Base-by-base conservation (phyloP, 2,888 invertebrate species). In the Catonia carolina region DNA sequence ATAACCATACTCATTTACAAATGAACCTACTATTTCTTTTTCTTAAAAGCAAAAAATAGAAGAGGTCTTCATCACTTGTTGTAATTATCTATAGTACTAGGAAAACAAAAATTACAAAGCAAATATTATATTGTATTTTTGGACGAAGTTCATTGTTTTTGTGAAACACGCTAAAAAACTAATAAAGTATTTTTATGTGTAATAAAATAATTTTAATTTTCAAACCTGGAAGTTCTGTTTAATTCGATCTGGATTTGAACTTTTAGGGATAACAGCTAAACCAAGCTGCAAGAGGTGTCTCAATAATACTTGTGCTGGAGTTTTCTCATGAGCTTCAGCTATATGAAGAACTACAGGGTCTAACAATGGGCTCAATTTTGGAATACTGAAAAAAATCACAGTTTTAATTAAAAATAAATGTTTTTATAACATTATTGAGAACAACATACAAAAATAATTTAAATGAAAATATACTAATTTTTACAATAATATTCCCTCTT, bases 201-300 rank as follows among this genome's bases (percentile, higher is more conserved):
- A n/a, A n/a, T n/a, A n/a, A 42, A 8, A 22, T 1, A 14, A 1
- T 23, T 2, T 45, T 14, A 12, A 7, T 45, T 14, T 14, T 10
- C 18, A 63, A 64, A 86, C 73, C 53, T 81, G 72, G 55, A 85
- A 79, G 67, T 90, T 90, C 65, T 82, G 77, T 72, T 78, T 77
- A 27, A 89, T 78, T 66, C 89, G 76, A 6, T 77, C 70, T 1
- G 82, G 78, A 67, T 82, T 85, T 1, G 81, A 77, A 70, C 87
- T 89, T 73, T 89, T 90, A 20, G 89, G 89, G 67, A 90, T 86
- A 5, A 86, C 84, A 31, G 80, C 76, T 37, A 87, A 73, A 48
- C 79, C 79, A 63, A 82, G 78, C 67, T 85, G 83, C 0, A 85
- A 72, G 50, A 86, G 73, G 68, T 83, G 85, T 60, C 82, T 75